Evolutionary conservation across 2,888 invertebrate genomes (phyloP).

Genomic region (Sialis fuliginosa): DNA sequence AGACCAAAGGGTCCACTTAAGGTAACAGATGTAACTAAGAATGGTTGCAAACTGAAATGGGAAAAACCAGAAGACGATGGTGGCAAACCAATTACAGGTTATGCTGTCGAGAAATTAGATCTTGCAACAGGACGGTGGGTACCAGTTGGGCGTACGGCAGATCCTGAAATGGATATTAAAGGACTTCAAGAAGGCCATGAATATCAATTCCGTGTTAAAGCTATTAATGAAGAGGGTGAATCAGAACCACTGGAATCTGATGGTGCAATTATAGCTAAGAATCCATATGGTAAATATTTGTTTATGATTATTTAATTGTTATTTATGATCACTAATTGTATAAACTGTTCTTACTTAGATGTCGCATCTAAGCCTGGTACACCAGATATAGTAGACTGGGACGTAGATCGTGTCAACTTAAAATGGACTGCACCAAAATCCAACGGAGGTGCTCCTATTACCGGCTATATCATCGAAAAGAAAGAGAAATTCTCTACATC

Average conservation of each 20-base stretch:
- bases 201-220: constrained; percentile 86
- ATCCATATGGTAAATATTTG: constrained; percentile 63
- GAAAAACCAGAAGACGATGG: constrained; percentile 90
- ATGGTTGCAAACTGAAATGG: constrained; percentile 81
- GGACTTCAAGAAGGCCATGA: constrained; percentile 84
- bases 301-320: background rate
- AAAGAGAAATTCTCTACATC: constrained; percentile 59
- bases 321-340: background rate
- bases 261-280: constrained; percentile 76
- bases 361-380: constrained; percentile 73
- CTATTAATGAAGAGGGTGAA: constrained; percentile 89
- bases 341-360: constrained; percentile 27
- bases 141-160: constrained; percentile 76
- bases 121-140: constrained; percentile 84
- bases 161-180: constrained; percentile 72
- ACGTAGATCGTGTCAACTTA: constrained; percentile 72
- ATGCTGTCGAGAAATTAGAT: constrained; percentile 87
- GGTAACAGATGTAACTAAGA: constrained; percentile 75
- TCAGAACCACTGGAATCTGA: constrained; percentile 91
- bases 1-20: constrained; percentile 81
- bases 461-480: constrained; percentile 78
- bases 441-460: constrained; percentile 64
- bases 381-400: constrained; percentile 78
- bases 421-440: constrained; percentile 67
- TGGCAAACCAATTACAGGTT: constrained; percentile 82